Evolutionary conservation across 2,797 vertebrate species (phyloP).

Genomic region (Coranthus polyacanthus): DNA sequence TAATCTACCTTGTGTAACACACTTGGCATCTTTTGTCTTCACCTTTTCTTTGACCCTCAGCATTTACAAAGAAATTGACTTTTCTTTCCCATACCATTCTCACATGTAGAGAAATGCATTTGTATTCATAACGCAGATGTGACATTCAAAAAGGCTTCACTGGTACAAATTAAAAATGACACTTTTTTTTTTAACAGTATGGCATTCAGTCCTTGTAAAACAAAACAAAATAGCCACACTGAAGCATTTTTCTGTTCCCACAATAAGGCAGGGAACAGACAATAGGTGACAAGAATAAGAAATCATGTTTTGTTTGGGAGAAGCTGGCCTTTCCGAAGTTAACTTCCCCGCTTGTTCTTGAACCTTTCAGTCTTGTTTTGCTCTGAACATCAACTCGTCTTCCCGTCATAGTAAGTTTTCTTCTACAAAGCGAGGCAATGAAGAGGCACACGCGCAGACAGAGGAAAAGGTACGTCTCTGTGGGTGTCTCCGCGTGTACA

Average conservation of each 20-base stretch:
- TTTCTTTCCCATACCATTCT: slow-evolving; percentile 29
- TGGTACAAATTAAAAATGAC: slow-evolving; percentile 58
- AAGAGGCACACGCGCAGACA: neutral
- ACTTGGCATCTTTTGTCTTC: neutral
- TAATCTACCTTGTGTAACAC: neutral
- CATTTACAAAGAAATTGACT: slow-evolving; percentile 65
- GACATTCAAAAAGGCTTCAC: slow-evolving; percentile 74
- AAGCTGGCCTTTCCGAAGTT: slow-evolving; percentile 35
- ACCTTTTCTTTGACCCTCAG: slow-evolving; percentile 55
- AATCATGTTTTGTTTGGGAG: slow-evolving; percentile 8
- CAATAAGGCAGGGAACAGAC: neutral
- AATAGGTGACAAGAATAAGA: slow-evolving; percentile 9
- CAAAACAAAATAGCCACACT: slow-evolving; percentile 32
- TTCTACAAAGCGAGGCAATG: slow-evolving; percentile 48
- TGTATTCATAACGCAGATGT: slow-evolving; percentile 71
- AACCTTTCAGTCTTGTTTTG: slow-evolving; percentile 25
- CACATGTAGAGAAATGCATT: slow-evolving; percentile 49
- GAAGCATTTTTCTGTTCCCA: slow-evolving; percentile 1
- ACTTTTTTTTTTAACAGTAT: slow-evolving; percentile 14
- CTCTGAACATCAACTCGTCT: slow-evolving; percentile 12
- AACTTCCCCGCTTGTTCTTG: slow-evolving; percentile 30
- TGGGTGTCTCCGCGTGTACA: slow-evolving; percentile 14
- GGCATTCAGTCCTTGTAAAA: slow-evolving; percentile 37
- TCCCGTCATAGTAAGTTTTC: slow-evolving; percentile 27
- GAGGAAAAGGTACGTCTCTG: neutral